Percentiles rank a stretch among this genome's conserved stretches.
Conservation (phyloP, 2,113 vertebrate species). For the Megalops atlanticus region DNA sequence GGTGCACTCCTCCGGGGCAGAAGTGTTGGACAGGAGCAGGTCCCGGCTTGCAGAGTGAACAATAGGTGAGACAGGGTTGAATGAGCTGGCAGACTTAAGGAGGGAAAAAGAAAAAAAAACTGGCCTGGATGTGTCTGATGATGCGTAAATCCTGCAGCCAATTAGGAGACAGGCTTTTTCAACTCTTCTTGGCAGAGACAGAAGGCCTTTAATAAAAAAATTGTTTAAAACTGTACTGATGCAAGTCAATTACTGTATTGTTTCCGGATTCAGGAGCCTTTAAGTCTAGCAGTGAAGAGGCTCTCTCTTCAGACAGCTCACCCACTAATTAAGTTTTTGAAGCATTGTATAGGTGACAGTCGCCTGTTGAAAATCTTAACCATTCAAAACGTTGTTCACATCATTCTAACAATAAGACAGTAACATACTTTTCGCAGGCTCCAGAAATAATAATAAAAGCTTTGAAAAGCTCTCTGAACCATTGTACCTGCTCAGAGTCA, state of each 20-base stretch:
- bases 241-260: background rate
- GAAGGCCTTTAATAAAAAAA: background rate
- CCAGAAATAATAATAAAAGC: background rate
- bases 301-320: background rate
- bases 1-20: background rate
- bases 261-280: background rate
- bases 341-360: too few relatives aligned
- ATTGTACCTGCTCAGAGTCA: background rate
- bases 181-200: background rate
- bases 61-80: background rate
- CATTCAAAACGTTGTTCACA: too few relatives aligned
- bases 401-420: too few relatives aligned
- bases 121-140: background rate
- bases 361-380: too few relatives aligned
- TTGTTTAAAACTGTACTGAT: background rate
- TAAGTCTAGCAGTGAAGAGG: background rate
- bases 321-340: too few relatives aligned
- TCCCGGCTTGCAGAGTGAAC: background rate
- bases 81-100: background rate
- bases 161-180: background rate
- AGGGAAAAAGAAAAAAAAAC: background rate
- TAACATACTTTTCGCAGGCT: too few relatives aligned
- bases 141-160: background rate
- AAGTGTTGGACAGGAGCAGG: background rate
- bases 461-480: background rate